These are phyloP conservation scores for Apotomis capreana DNA, from an alignment of 2,888 invertebrate species.

Conservation along the genomic window DNA sequence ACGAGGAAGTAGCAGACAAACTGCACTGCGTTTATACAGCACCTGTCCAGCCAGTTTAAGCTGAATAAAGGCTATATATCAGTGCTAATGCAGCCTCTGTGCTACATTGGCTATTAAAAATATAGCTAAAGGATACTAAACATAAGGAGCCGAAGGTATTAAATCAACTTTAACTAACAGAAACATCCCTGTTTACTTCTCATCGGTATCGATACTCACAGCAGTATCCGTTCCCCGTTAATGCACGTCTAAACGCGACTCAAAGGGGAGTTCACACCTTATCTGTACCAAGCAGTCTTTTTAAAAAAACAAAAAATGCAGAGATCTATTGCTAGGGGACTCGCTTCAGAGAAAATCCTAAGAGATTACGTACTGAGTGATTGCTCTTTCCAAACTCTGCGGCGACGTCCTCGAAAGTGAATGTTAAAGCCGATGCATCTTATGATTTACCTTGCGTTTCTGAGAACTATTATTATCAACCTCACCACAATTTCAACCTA, in stretches of 20 bases:
- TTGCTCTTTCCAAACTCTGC: constrained; percentile 76
- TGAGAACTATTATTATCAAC: constrained; percentile 49
- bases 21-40: no score
- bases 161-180: constrained; percentile 8
- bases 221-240: constrained; percentile 53
- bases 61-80: no score
- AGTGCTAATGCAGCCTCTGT: no score
- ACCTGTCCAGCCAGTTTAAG: no score
- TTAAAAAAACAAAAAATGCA: constrained; percentile 69
- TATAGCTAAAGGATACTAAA: no score
- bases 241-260: constrained; percentile 52
- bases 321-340: constrained; percentile 56
- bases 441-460: constrained; percentile 66
- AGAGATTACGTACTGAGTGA: constrained; percentile 82
- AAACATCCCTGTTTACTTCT: constrained; percentile 25
- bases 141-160: background rate
- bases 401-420: constrained; percentile 68
- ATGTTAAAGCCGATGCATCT: constrained; percentile 67
- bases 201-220: constrained; percentile 29
- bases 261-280: constrained; percentile 63
- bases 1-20: no score
- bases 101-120: no score
- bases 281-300: constrained; percentile 71
- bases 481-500: constrained; percentile 21
- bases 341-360: constrained; percentile 68